A percentile compares a stretch with the other conserved stretches of the same genome.
phyloP scores from a whole-genome alignment of 2,797 vertebrate species.

The Phyllotis vaccarum region DNA sequence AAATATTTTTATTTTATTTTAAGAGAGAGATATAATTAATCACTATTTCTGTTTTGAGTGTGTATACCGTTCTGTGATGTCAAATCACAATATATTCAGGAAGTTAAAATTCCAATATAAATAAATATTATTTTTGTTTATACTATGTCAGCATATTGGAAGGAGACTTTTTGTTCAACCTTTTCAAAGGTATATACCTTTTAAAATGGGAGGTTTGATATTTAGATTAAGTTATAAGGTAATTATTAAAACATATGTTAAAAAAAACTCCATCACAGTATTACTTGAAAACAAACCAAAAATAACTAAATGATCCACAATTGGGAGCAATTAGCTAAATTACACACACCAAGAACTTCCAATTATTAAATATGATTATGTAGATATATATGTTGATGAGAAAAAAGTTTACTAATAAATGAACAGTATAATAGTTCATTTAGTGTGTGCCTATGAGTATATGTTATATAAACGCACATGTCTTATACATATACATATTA shows the following conservation, averaged over 20 bases:
- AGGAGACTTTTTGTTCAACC: background rate
- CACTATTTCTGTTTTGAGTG: constrained; percentile 7
- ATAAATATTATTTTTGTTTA: background rate
- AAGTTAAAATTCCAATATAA: background rate
- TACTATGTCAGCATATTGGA: constrained; percentile 38
- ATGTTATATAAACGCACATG: background rate
- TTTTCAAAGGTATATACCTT: constrained; percentile 4
- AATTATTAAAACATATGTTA: background rate
- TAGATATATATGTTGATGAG: background rate
- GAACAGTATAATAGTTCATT: background rate
- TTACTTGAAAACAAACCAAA: constrained; percentile 9
- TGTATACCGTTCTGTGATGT: background rate
- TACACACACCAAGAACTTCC: background rate
- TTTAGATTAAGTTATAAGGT: constrained; percentile 52
- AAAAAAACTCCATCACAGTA: constrained; percentile 31
- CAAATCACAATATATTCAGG: background rate
- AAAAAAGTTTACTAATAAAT: constrained; percentile 16
- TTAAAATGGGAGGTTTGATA: background rate
- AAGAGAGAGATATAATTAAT: background rate
- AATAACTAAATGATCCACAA: constrained; percentile 16
- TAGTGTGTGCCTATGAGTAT: background rate
- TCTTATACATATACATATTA: background rate
- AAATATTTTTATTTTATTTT: constrained; percentile 15
- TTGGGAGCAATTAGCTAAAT: background rate
- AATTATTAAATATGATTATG: background rate